Base-by-base conservation (phyloP, 2,888 invertebrate species). In the Alloplasta piceator region DNA sequence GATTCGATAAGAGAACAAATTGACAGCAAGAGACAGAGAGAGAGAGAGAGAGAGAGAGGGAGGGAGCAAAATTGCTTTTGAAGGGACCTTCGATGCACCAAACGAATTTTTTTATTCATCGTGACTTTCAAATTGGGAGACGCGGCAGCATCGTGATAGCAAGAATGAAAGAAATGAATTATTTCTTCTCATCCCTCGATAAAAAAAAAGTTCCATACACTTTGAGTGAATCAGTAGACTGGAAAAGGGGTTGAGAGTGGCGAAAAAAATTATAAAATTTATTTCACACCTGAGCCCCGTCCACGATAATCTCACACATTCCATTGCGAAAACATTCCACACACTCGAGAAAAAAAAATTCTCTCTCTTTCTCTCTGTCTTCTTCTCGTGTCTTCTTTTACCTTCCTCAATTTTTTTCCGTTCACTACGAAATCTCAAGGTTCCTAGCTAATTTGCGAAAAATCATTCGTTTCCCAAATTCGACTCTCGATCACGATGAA, bases 311-410 rank as follows among this genome's bases (percentile, higher is more conserved):
- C 77, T 66, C 78, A 60, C 68, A 26, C 82, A 83, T 84, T 84
- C 84, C 84, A 78, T 78, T 74, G 70, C 67, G 75, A 60, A 77
- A 61, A 77, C 83, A 83, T 83, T 84, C 83, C 84, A 72, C 41
- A 55, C 58, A 26, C 26, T 16, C 55, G 66, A 71, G 74, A 83
- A 72, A 61, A 56, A 58, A 58, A 26, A 26, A n/a, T n/a, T n/a
- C n/a, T n/a, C 74, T 71, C 67, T 64, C 41, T 74, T 60, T 48
- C 63, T 66, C 14, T 74, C 72, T 64, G 43, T 76, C 46, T 50
- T 71, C 68, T 14, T 58, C 63, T 10, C 55, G 48, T 61, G 14
- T 67, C 50, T 48, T 50, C 7, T 46, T 67, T 41, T 52, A 46
- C 66, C 61, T 43, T 26, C 41, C 46, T 7, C 64, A 39, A 55